phyloP scores from a whole-genome alignment of 2,113 vertebrate genomes.

The Pseudorectes ferrugineus region DNA sequence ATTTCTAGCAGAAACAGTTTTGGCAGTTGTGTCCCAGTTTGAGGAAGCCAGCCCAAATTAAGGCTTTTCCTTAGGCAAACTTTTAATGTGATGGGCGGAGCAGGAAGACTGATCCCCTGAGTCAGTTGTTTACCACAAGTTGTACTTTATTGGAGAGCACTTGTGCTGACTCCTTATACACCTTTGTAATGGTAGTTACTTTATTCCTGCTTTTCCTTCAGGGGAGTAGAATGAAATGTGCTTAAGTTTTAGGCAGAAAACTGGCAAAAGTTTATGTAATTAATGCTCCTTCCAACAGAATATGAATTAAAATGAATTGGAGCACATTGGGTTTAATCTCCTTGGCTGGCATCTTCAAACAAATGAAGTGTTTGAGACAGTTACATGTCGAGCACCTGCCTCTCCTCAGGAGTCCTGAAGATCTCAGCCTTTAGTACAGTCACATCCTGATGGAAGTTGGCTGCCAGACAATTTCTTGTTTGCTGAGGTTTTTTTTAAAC shows the following conservation, averaged over 20 bases:
- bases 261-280: background rate
- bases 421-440: background rate
- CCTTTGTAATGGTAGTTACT: background rate
- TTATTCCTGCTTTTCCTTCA: background rate
- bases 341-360: constrained; percentile 21
- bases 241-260: background rate
- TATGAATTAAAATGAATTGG: constrained; percentile 16
- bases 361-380: background rate
- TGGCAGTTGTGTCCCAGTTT: background rate
- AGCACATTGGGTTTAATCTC: background rate
- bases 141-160: background rate
- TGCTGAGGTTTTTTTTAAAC: background rate
- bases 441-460: background rate
- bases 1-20: background rate
- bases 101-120: constrained; percentile 14
- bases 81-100: background rate
- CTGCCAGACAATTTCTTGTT: background rate
- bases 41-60: background rate
- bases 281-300: background rate
- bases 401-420: background rate
- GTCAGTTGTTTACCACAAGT: constrained; percentile 11
- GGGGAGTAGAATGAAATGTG: background rate
- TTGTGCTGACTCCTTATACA: background rate
- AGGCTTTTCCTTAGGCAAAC: constrained; percentile 34
- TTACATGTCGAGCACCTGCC: background rate